phyloP scores from a whole-genome alignment of 2,888 invertebrate genomes.

The Melinopterus prodromus region DNA sequence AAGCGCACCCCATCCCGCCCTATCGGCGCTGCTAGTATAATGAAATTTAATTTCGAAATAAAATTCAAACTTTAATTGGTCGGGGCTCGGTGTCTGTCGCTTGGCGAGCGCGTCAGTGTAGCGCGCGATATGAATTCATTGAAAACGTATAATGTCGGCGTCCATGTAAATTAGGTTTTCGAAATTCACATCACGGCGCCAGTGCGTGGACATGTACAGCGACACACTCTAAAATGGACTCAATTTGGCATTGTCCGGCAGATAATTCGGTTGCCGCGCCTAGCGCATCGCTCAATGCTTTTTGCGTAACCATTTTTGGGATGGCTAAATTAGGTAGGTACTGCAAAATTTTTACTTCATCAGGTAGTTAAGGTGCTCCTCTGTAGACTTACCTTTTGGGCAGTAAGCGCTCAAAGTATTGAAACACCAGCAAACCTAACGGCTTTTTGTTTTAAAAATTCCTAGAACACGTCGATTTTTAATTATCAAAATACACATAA shows the following conservation, averaged over 20 bases:
- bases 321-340: not conserved
- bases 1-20: slow-evolving; percentile 5
- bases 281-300: not conserved
- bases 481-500: too few relatives aligned
- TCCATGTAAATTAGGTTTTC: not conserved
- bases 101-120: too few relatives aligned
- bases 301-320: not conserved
- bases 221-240: not conserved
- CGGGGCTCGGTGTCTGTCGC: not conserved
- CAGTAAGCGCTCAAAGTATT: too few relatives aligned
- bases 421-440: too few relatives aligned
- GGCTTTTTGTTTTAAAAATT: too few relatives aligned
- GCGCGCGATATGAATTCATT: not conserved
- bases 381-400: too few relatives aligned
- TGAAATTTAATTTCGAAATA: not conserved
- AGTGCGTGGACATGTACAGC: not conserved
- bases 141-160: not conserved
- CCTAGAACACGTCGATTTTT: too few relatives aligned
- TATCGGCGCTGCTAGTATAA: not conserved
- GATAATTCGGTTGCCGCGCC: not conserved
- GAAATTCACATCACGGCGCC: slow-evolving; percentile 4
- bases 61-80: not conserved
- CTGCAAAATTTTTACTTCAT: too few relatives aligned
- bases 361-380: too few relatives aligned
- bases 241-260: not conserved